Percentiles rank a stretch among this genome's conserved stretches.
phyloP scores from a whole-genome alignment of 2,113 vertebrate species.

The Anoplopoma fimbria region DNA sequence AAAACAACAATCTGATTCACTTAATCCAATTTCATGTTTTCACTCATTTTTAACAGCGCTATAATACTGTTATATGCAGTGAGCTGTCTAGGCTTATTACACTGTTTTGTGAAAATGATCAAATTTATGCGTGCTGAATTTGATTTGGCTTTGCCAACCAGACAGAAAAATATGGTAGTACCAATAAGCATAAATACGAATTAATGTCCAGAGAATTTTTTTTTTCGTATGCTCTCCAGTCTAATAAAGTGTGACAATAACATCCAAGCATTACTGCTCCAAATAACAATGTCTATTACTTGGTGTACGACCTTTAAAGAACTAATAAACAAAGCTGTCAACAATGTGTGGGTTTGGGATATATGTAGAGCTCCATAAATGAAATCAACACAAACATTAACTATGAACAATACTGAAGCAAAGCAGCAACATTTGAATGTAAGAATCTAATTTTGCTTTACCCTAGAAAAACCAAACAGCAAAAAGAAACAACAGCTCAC shows the following conservation, averaged over 20 bases:
- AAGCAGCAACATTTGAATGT: neutral
- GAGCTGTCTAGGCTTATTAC: constrained; percentile 1
- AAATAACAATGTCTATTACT: constrained; percentile 70
- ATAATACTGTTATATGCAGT: neutral
- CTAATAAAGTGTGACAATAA: constrained; percentile 61
- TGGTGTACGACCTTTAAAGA: constrained; percentile 73
- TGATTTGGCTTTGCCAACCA: neutral
- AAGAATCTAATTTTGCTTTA: neutral
- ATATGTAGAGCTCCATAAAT: constrained; percentile 11
- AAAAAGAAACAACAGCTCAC: neutral
- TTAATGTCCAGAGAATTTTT: neutral
- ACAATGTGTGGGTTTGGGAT: constrained; percentile 48
- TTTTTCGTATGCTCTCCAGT: constrained; percentile 3
- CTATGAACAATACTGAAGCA: neutral
- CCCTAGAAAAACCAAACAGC: neutral
- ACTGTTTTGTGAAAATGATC: neutral
- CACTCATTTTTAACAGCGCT: constrained; percentile 8
- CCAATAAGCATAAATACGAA: neutral
- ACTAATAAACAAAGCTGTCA: constrained; percentile 77
- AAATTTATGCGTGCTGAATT: neutral
- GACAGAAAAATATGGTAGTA: neutral
- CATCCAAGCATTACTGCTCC: constrained; percentile 46
- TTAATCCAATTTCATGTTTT: constrained; percentile 44
- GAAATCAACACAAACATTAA: constrained; percentile 34
- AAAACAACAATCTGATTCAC: constrained; percentile 19